Base-by-base conservation (phyloP, 2,888 invertebrate species). In the Nemoura dubitans region DNA sequence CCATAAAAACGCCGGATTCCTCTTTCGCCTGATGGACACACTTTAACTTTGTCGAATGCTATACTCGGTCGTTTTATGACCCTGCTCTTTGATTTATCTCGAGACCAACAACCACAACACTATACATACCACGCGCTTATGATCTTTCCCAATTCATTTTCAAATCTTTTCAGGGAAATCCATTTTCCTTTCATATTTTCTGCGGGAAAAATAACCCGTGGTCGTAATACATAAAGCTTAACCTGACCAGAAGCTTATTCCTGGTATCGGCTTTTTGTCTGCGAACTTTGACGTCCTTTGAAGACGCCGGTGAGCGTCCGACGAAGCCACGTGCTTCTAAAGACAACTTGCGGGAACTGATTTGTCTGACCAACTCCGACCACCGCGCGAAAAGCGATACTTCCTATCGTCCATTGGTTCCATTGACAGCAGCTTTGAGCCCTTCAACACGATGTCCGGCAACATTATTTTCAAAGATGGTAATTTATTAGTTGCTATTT, bases 201-300 rank as follows among this genome's bases (percentile, higher is more conserved):
- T 59, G 59, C 59, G 59, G 21, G 59, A 59, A 59, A 21, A 59
- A 59, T 3, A 21, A 59, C 3, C 1, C 59, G 59, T 59, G 59
- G 59, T 2, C 59, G 2, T 21, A 59, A 3, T 59, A 59, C 3
- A 59, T 59, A 59, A n/a, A n/a, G 59, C 21, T 7, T 7, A 59
- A 59, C 59, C 59, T 59, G 59, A 59, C 59, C 59, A 59, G 59
- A 21, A 59, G 59, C 59, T 59, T 59, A 21, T 59, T 21, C 59
- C 21, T 59, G 59, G 16, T 59, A 59, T 59, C 59, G 59, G 14
- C 59, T 59, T 59, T 59, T 59, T 59, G 59, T 59, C 59, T 59
- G 59, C 21, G 59, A 59, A 59, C 59, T 59, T 59, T 59, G 78
- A 78, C 78, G 78, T 27, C 78, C 29, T 28, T 29, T 78, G 78